Evolutionary conservation across 2,888 invertebrate species (phyloP), one percentile per base, ranked within the genome.

Genomic region (Trissolcus brochymenae): DNA sequence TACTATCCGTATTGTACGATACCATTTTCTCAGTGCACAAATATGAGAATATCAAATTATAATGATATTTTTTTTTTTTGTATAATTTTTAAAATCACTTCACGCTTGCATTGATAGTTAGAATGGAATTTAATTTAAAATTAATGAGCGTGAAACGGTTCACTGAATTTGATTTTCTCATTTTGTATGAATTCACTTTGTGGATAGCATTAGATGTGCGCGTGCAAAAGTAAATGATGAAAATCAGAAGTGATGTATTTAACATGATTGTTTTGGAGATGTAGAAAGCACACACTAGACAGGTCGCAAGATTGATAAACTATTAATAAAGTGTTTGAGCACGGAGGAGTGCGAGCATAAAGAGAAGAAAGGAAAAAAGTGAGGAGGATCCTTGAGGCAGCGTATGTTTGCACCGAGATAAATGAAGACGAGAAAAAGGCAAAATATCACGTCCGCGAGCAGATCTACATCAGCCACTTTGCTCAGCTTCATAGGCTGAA

Each of bases 391-490:
- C 56, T 67, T 67, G 56, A 56, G 40, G 16, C 29, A 66, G 17
- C 56, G 54, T 56, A 50, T 61, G 66, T 50, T 66, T 67, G 61
- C 50, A 56, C 57, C 21, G 67, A 61, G 61, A 67, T 74, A 74
- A 74, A 62, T 54, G 66, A 55, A 61, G 61, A 61, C 41, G 54
- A 29, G 59, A 17, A 56, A 62, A 53, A 50, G 68, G 66, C 54
- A 35, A 57, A 51, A 56, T 67, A 56, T 74, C 53, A 65, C 54
- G 67, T 49, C 16, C 67, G 59, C 75, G 62, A 68, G 75, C 65
- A 60, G 75, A 76, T 76, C 76, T 71, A 76, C 76, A 76, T 71
- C 76, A 71, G 61, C 71, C 71, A 66, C 66, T 76, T 76, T 70
- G 75, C 65, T 65, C 62, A 64, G 68, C 64, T 75, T 75, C 68